phyloP scores from a whole-genome alignment of 2,113 vertebrate species.

The Mormoops blainvillei region DNA sequence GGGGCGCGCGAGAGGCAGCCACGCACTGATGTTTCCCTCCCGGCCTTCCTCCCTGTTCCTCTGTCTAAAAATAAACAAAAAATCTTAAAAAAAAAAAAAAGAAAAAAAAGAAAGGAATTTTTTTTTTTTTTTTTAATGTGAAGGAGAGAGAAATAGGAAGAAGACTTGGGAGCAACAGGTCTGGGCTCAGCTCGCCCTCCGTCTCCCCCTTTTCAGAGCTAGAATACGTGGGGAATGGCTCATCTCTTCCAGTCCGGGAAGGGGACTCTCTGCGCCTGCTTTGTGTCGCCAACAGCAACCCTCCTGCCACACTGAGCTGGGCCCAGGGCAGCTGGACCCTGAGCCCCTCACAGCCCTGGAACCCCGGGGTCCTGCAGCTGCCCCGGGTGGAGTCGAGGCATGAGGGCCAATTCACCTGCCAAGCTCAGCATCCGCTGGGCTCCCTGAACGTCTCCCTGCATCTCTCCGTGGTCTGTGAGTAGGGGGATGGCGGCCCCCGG shows the following conservation, averaged over 20 bases:
- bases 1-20: too few relatives aligned
- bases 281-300: conserved; percentile 13
- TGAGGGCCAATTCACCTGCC: neutral
- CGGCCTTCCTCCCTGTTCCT: too few relatives aligned
- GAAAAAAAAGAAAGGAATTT: neutral
- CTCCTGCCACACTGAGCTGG: conserved; percentile 28
- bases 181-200: neutral
- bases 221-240: neutral
- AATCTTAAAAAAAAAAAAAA: too few relatives aligned
- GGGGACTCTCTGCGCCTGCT: neutral
- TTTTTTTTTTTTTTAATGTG: too few relatives aligned
- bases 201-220: neutral
- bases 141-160: neutral
- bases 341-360: neutral
- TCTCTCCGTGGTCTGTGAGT: conserved; percentile 40
- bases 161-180: neutral
- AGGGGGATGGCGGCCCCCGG: accelerated
- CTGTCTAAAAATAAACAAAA: too few relatives aligned
- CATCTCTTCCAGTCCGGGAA: neutral
- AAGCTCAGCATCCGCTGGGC: neutral
- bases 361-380: neutral
- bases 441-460: neutral
- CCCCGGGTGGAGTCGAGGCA: neutral
- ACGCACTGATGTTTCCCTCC: too few relatives aligned
- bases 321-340: neutral